phyloP scores from a whole-genome alignment of 2,888 invertebrate species.

The Drosophila cognata region DNA sequence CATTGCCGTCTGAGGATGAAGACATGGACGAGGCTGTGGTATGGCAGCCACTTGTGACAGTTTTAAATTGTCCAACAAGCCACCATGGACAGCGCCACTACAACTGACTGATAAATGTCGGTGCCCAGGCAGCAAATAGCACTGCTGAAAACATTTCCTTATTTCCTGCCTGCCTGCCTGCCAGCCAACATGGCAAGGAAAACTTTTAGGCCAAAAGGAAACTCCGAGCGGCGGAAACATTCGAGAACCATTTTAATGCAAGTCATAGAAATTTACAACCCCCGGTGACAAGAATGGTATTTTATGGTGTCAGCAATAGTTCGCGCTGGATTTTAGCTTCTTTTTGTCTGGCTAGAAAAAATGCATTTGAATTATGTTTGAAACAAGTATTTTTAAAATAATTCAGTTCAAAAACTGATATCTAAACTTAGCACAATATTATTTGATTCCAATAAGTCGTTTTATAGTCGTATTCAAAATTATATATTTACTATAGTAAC shows the following conservation, averaged over 20 bases:
- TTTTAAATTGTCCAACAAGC: slow-evolving; percentile 80
- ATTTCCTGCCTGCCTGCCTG: slow-evolving; percentile 67
- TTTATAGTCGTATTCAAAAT: neutral
- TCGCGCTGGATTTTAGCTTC: slow-evolving; percentile 15
- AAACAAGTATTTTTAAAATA: neutral
- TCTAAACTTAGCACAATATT: neutral
- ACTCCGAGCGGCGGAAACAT: slow-evolving; percentile 73
- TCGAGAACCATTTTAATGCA: slow-evolving; percentile 79
- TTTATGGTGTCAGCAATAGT: slow-evolving; percentile 61
- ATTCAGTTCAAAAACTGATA: neutral
- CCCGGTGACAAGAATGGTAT: slow-evolving; percentile 74
- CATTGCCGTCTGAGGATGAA: slow-evolving; percentile 12
- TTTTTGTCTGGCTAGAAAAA: slow-evolving; percentile 6
- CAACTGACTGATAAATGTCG: slow-evolving; percentile 82
- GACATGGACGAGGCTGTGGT: slow-evolving; percentile 5
- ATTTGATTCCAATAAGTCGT: neutral
- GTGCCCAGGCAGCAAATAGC: slow-evolving; percentile 76
- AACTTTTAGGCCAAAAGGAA: slow-evolving; percentile 81
- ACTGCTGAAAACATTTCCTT: slow-evolving; percentile 78
- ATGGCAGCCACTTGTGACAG: slow-evolving; percentile 74
- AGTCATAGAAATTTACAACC: slow-evolving; percentile 81
- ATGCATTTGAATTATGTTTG: neutral
- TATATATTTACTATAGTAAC: neutral
- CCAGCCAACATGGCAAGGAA: slow-evolving; percentile 60
- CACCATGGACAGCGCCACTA: slow-evolving; percentile 62